Conservation (phyloP, 1,140 invertebrate genomes). For the Pseudomyrmex dendroicus region DNA sequence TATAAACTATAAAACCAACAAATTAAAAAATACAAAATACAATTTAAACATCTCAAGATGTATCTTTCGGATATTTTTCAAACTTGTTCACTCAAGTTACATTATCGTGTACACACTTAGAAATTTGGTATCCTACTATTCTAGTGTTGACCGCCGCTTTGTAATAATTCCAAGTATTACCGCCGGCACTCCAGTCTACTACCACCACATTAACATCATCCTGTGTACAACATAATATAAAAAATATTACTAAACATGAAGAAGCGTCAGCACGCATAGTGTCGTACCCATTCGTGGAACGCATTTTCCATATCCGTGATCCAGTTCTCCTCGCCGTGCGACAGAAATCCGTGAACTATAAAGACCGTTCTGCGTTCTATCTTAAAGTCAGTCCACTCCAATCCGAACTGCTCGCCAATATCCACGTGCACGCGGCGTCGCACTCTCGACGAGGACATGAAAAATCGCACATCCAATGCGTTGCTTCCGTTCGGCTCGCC, state of each 20-base stretch:
- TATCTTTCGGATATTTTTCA: background rate
- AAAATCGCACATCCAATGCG: conserved; percentile 78
- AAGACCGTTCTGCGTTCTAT: conserved; percentile 84
- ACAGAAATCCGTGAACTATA: conserved; percentile 87
- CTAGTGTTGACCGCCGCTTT: conserved; percentile 86
- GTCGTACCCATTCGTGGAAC: conserved; percentile 85
- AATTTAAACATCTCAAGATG: background rate
- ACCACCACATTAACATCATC: conserved; percentile 86
- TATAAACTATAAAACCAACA: too few species aligned
- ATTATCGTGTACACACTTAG: conserved; percentile 78
- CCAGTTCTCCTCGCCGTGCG: conserved; percentile 85
- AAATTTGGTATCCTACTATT: conserved; percentile 85
- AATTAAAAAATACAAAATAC: too few species aligned
- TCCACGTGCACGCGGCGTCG: conserved; percentile 74
- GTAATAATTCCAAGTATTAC: conserved; percentile 87
- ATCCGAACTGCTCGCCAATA: conserved; percentile 85
- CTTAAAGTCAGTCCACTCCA: conserved; percentile 86
- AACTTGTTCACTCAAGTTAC: background rate
- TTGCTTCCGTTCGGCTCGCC: conserved; percentile 65
- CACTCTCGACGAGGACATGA: conserved; percentile 75
- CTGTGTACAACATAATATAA: conserved; percentile 70
- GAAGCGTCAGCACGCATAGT: background rate
- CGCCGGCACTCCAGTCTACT: conserved; percentile 87
- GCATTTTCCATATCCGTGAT: conserved; percentile 84
- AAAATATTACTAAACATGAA: background rate